Percentiles rank a stretch among this genome's conserved stretches.
Conservation (phyloP, 2,113 vertebrate genomes). For the Pipa parva region DNA sequence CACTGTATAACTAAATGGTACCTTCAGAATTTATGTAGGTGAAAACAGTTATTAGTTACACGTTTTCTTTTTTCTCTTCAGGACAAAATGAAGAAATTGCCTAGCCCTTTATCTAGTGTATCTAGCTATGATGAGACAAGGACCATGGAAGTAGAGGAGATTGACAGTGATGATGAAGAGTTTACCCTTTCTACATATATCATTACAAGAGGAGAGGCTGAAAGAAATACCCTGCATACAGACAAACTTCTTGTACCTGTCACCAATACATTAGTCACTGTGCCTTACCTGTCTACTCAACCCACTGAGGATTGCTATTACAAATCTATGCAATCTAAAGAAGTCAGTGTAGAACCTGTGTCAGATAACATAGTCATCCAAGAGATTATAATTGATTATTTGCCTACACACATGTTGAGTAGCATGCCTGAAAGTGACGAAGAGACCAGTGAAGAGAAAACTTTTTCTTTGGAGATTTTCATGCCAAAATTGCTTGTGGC, state of each 20-base stretch:
- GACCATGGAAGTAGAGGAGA: constrained; percentile 50
- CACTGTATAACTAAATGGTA: too few relatives aligned
- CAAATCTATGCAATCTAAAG: constrained; percentile 41
- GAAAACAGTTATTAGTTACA: not conserved
- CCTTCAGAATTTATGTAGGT: too few relatives aligned
- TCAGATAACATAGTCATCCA: not conserved
- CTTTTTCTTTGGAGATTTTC: constrained; percentile 44
- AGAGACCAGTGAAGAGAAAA: not conserved
- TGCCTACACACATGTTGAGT: constrained; percentile 33
- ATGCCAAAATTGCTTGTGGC: not conserved
- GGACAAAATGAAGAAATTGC: constrained; percentile 44
- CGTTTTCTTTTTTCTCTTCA: constrained; percentile 11
- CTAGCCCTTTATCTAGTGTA: constrained; percentile 20
- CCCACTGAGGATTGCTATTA: constrained; percentile 45
- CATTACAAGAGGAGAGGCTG: not conserved
- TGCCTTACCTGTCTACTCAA: not conserved
- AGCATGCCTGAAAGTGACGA: accelerated
- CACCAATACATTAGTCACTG: not conserved
- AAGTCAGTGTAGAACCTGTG: not conserved
- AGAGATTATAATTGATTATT: not conserved
- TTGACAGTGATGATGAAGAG: accelerated
- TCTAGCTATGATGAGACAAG: constrained; percentile 55
- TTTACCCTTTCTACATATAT: not conserved
- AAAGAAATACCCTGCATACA: not conserved
- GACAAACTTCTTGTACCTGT: constrained; percentile 11